These are phyloP conservation scores for Poecilia wingei DNA, from an alignment of 2,797 vertebrate species.

Conservation along the genomic window DNA sequence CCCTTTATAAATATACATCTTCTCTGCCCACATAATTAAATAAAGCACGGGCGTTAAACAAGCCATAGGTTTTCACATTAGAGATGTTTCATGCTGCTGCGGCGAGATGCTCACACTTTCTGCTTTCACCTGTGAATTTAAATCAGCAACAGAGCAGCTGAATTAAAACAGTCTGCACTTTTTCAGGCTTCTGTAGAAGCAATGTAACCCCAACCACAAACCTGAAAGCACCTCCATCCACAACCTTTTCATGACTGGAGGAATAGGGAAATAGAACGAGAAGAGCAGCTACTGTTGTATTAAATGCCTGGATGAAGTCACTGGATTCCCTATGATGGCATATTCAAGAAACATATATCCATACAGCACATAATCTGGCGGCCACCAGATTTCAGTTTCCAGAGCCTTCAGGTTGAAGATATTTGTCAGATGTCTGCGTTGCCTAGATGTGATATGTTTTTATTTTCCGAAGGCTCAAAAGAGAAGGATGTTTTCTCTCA, in stretches of 20 bases:
- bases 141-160: constrained; percentile 58
- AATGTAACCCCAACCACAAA: constrained; percentile 8
- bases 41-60: constrained; percentile 72
- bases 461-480: neutral
- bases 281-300: constrained; percentile 5
- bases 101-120: constrained; percentile 58
- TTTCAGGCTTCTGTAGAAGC: constrained; percentile 13
- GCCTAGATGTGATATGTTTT: neutral
- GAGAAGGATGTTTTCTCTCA: neutral
- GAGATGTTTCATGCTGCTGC: constrained; percentile 60
- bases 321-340: constrained; percentile 5
- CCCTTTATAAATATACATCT: constrained; percentile 51
- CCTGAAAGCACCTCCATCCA: constrained; percentile 7
- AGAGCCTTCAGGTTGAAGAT: neutral
- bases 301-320: constrained; percentile 2
- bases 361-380: neutral
- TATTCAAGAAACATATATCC: neutral
- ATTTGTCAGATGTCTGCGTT: neutral
- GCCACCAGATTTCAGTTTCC: constrained; percentile 4
- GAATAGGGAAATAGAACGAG: constrained; percentile 2
- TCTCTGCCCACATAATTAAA: constrained; percentile 65
- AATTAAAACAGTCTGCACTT: constrained; percentile 38
- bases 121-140: constrained; percentile 63
- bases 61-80: constrained; percentile 69
- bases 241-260: constrained; percentile 13